These are phyloP conservation scores for Hirtodrosophila histrioides DNA, from an alignment of 2,888 invertebrate species.

Conservation along the genomic window DNA sequence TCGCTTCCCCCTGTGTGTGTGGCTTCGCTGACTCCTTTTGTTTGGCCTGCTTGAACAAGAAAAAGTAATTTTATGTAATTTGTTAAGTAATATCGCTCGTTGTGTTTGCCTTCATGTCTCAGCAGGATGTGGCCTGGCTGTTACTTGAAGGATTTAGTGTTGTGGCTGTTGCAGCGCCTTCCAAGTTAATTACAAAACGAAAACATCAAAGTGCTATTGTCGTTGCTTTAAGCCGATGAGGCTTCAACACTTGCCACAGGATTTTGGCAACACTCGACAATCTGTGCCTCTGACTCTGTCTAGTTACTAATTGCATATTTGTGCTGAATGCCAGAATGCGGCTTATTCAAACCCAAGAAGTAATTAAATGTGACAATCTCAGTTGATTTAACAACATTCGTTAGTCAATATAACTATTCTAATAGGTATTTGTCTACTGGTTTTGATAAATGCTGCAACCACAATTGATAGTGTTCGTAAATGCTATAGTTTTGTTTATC, in stretches of 20 bases:
- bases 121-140: conserved; percentile 57
- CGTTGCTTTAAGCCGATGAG: conserved; percentile 42
- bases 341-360: neutral
- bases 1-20: neutral
- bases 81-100: conserved; percentile 73
- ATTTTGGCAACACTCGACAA: conserved; percentile 11
- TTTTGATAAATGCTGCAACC: too few relatives aligned
- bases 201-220: conserved; percentile 63
- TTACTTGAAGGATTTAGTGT: conserved; percentile 55
- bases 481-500: too few relatives aligned
- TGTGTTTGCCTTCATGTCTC: conserved; percentile 65
- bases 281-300: neutral
- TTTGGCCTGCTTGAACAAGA: conserved; percentile 58
- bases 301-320: neutral
- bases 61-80: conserved; percentile 80
- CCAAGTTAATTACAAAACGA: conserved; percentile 61
- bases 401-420: too few relatives aligned
- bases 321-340: neutral
- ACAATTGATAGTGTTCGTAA: too few relatives aligned
- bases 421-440: too few relatives aligned
- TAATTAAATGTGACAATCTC: too few relatives aligned
- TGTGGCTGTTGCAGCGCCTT: conserved; percentile 26
- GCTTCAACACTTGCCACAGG: conserved; percentile 18
- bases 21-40: conserved; percentile 34
- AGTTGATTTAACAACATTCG: too few relatives aligned